Percentiles rank a stretch among this genome's conserved stretches.
Evolutionary conservation across 2,797 vertebrate species (phyloP).

Genomic region (Harpagifer antarcticus): DNA sequence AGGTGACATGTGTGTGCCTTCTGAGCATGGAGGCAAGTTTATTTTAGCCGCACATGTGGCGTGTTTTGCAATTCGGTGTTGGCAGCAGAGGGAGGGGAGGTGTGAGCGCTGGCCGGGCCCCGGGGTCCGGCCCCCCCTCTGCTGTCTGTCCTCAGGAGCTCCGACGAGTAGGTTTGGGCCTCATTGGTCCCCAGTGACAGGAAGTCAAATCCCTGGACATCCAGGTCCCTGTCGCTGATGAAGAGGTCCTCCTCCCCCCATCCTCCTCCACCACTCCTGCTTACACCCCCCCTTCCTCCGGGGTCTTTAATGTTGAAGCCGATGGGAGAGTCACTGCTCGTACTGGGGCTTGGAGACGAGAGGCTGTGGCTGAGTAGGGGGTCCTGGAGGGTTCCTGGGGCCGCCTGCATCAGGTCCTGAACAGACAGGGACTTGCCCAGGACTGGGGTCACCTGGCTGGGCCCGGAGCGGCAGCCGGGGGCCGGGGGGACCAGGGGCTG

Average conservation of each 20-base stretch:
- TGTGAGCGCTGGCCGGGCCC: constrained; percentile 75
- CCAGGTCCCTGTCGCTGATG: constrained; percentile 94
- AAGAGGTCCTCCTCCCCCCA: constrained; percentile 96
- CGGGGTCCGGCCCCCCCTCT: constrained; percentile 83
- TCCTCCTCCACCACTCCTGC: constrained; percentile 79
- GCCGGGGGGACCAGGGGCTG: constrained; percentile 84
- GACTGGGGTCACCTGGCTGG: constrained; percentile 82
- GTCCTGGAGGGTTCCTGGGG: constrained; percentile 75
- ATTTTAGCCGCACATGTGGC: constrained; percentile 95
- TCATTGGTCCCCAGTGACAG: constrained; percentile 84
- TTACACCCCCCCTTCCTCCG: constrained; percentile 55
- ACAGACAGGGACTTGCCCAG: constrained; percentile 93
- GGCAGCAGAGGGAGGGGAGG: constrained; percentile 77
- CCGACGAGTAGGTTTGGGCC: constrained; percentile 85
- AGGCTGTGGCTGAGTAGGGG: constrained; percentile 80
- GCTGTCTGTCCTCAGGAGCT: constrained; percentile 92
- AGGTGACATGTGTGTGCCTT: constrained; percentile 56
- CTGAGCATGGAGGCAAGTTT: constrained; percentile 52
- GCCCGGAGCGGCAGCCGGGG: constrained; percentile 65
- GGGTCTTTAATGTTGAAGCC: constrained; percentile 84
- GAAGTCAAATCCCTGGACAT: constrained; percentile 87
- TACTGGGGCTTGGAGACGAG: constrained; percentile 78
- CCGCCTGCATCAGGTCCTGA: constrained; percentile 92
- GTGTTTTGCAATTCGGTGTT: constrained; percentile 89
- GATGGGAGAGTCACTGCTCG: constrained; percentile 83